These are phyloP conservation scores for Pangasius krempfi DNA, from an alignment of 2,797 vertebrate species.

Conservation along the genomic window DNA sequence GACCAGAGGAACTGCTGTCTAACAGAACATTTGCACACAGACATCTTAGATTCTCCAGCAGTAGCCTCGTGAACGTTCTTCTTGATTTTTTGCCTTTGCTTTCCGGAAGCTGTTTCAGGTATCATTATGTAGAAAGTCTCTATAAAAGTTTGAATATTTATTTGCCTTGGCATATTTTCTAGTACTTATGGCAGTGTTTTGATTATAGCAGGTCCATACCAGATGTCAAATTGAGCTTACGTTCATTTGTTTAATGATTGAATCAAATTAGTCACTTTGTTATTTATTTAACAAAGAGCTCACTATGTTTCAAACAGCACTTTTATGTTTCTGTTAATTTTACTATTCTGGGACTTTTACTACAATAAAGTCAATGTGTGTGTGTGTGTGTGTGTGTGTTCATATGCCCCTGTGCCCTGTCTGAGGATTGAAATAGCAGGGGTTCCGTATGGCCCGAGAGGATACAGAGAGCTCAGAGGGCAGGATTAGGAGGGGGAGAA, in stretches of 20 bases:
- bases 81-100: constrained; percentile 5
- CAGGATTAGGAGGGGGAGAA: constrained; percentile 50
- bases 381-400: constrained; percentile 34
- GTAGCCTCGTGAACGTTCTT: too few species aligned
- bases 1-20: constrained; percentile 12
- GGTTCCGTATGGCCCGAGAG: constrained; percentile 62
- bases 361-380: constrained; percentile 24
- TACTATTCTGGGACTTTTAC: constrained; percentile 16
- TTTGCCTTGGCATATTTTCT: constrained; percentile 47
- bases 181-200: constrained; percentile 36
- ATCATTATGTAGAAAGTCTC: constrained; percentile 31
- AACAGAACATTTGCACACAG: background rate
- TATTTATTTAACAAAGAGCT: constrained; percentile 23
- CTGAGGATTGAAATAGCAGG: constrained; percentile 56
- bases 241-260: constrained; percentile 54
- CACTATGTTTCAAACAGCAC: constrained; percentile 22
- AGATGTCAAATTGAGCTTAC: constrained; percentile 36
- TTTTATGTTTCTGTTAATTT: constrained; percentile 31
- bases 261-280: constrained; percentile 42
- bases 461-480: constrained; percentile 64
- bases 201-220: constrained; percentile 39
- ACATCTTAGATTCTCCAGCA: background rate
- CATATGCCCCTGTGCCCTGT: constrained; percentile 39
- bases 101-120: constrained; percentile 25
- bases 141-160: constrained; percentile 33